Evolutionary conservation across 1,140 invertebrate species (phyloP).

Genomic region (Meloidogyne exigua): DNA sequence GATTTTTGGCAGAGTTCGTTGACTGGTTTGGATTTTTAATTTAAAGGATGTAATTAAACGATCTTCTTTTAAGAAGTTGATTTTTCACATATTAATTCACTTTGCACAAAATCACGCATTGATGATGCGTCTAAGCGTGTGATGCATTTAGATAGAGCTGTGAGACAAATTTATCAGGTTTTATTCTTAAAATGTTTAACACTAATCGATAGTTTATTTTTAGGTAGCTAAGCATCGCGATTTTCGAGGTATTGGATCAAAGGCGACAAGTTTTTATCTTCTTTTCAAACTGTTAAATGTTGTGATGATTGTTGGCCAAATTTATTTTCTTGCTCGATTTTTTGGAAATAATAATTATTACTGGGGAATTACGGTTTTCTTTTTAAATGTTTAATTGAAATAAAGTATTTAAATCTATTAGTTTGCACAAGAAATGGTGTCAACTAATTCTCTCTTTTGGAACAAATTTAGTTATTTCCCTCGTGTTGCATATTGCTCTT

Average conservation of each 20-base stretch:
- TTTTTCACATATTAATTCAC: conserved; percentile 18
- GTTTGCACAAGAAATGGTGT: background rate
- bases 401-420: background rate
- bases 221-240: background rate
- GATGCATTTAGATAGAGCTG: background rate
- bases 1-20: background rate
- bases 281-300: conserved; percentile 16
- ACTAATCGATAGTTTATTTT: background rate
- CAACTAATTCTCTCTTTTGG: background rate
- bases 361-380: conserved; percentile 12
- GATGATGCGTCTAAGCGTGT: background rate
- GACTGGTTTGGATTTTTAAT: background rate
- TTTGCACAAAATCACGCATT: conserved; percentile 5
- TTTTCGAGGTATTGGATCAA: conserved; percentile 5
- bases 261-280: background rate
- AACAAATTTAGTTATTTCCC: conserved; percentile 13
- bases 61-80: conserved; percentile 4
- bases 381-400: background rate
- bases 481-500: conserved; percentile 16
- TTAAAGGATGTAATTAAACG: background rate
- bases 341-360: background rate
- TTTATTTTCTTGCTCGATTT: conserved; percentile 11
- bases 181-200: background rate
- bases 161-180: conserved; percentile 21
- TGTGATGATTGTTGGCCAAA: background rate